Base-by-base conservation (phyloP, 1,140 invertebrate species). In the Heliconius himera region DNA sequence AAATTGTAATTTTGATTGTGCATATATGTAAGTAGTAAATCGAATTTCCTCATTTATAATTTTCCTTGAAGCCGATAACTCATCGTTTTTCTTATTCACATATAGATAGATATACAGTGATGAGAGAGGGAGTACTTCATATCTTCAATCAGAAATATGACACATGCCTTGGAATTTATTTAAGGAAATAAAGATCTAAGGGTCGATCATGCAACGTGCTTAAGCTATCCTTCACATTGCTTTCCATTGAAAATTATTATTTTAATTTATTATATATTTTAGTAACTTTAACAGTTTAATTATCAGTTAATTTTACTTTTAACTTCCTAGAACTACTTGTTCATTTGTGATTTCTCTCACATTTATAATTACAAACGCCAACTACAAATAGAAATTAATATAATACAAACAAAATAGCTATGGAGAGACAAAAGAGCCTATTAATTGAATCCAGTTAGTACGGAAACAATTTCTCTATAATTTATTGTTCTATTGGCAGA, bases 231-330 rank as follows among this genome's bases (percentile, higher is more conserved):
- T 29, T 72, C 51, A 85, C 84, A 86, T 89, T 90, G 84, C 89
- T 90, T 88, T 88, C 86, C 89, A 90, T 88, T 87, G 77, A n/a
- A n/a, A 49, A n/a, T 70, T 38, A 33, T 46, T 1, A 46, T 46
- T 46, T 5, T 46, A 46, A 46, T 46, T 46, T 5, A 46, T 46
- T 5, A 16, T 46, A 46, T 46, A 46, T 46, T 36, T 46, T 46
- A 46, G 4, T 46, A 46, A 16, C 4, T 13, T 13, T 0, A 3
- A 1, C 3, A 8, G 13, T 41, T 13, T 46, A 46, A 46, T 46
- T 46, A 13, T 41, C 4, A 46, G 0, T 16, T 0, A 16, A 16
- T 18, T n/a, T 60, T 22, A 22, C 54, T 60, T 60, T 60, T 1
- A n/a, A 60, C 56, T 60, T n/a, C 3, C n/a, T 22, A 60, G 20